Evolutionary conservation across 2,797 vertebrate genomes (phyloP).

Genomic region (Paramormyrops hopkinsi): DNA sequence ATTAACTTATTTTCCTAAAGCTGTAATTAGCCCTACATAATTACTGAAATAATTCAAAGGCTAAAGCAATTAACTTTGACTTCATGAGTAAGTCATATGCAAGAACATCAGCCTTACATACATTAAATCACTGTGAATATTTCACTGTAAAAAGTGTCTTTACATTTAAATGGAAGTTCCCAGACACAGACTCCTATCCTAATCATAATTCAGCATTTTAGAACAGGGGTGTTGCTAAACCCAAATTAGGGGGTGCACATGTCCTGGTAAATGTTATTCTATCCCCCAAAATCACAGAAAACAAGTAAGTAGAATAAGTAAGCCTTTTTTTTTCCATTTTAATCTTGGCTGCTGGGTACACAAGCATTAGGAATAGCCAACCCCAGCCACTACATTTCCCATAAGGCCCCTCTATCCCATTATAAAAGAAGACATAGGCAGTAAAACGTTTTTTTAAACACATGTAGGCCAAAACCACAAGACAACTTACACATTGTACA

Average conservation of each 20-base stretch:
- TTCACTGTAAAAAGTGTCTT: not conserved
- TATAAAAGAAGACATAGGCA: not conserved
- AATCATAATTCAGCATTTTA: not conserved
- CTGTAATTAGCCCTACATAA: conserved; percentile 1
- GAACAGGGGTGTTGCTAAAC: not conserved
- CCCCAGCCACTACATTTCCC: not conserved
- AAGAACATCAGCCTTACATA: not conserved
- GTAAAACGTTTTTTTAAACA: not conserved
- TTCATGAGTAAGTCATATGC: not conserved
- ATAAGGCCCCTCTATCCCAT: not conserved
- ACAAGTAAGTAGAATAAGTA: not conserved
- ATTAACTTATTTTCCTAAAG: conserved; percentile 3
- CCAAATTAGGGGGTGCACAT: not conserved
- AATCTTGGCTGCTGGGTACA: not conserved
- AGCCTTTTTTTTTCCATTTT: not conserved
- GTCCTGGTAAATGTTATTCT: not conserved
- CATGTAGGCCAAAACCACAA: not conserved
- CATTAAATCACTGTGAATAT: not conserved
- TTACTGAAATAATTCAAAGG: conserved; percentile 4
- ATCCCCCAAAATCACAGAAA: not conserved
- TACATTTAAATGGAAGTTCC: not conserved
- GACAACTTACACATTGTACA: not conserved
- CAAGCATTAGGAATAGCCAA: not conserved
- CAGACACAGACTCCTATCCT: not conserved
- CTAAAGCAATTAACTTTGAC: conserved; percentile 9